Evolutionary conservation across 2,888 invertebrate species (phyloP).

Genomic region (Sialis fuliginosa): DNA sequence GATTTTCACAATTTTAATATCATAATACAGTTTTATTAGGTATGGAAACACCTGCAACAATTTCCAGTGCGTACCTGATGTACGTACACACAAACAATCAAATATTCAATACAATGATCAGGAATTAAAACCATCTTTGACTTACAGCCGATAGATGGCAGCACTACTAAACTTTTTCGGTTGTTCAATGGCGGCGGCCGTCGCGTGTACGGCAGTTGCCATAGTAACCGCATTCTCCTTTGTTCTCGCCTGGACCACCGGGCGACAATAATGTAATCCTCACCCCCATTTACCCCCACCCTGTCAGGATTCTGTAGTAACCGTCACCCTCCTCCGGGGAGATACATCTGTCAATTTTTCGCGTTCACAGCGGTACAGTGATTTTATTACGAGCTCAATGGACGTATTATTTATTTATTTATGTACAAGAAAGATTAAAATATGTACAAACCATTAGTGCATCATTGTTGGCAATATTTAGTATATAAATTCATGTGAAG

Average conservation of each 20-base stretch:
- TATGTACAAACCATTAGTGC: not conserved
- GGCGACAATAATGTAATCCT: constrained; percentile 2
- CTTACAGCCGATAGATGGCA: not conserved
- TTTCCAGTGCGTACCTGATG: too few relatives aligned
- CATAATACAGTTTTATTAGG: too few relatives aligned
- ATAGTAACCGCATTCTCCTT: constrained; percentile 24
- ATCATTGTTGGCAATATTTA: too few relatives aligned
- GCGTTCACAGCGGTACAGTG: constrained; percentile 12
- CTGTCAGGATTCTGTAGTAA: not conserved
- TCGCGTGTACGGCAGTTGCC: constrained; percentile 14
- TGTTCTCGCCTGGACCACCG: constrained; percentile 18
- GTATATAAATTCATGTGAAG: too few relatives aligned
- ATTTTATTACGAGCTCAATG: not conserved
- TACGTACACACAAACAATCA: not conserved
- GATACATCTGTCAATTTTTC: constrained; percentile 30
- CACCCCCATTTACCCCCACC: constrained; percentile 1
- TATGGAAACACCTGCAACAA: too few relatives aligned
- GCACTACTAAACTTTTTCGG: not conserved
- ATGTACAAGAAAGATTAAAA: not conserved
- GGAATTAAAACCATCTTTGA: too few relatives aligned
- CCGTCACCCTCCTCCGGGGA: constrained; percentile 15
- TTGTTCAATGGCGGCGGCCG: not conserved
- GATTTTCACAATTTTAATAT: too few relatives aligned
- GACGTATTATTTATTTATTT: not conserved
- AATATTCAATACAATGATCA: too few relatives aligned